Evolutionary conservation across 2,888 invertebrate species (phyloP), one percentile per base, ranked within the genome.

Genomic region (Epinotia bilunana): DNA sequence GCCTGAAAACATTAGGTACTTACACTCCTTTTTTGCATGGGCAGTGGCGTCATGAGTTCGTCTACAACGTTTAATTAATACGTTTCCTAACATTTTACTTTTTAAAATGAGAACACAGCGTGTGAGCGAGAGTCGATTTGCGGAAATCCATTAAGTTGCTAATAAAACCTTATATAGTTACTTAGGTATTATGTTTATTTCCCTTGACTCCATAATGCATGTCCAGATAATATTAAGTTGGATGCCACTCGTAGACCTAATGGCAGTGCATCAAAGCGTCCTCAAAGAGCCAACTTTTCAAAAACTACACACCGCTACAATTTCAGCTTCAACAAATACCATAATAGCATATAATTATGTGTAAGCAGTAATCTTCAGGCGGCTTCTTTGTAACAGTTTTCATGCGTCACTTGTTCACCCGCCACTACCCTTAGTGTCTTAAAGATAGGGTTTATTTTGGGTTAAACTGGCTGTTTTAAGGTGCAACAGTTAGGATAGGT

Each of bases 381-480:
- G 92, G 91, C 82, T 67, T 79, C 90, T 91, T 91, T 92, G 88
- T 86, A 70, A 23, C 53, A 33, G 33, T 20, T 58, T 43, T 61
- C 65, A 60, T 28, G 12, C 20, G 39, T 33, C 28, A 6, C 9
- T 39, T 39, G 28, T 73, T 16, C 49, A 23, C 9, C 23, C 39
- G 9, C 2, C n/a, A 13, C 9, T 20, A 18, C 13, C 6, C 63
- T 20, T 58, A 58, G 1, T 12, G 3, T 16, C 16, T 33, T 7
- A 9, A 18, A 18, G 49, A 70, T 71, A 74, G 20, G 4, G 70
- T 71, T 3, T 43, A 39, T 53, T 68, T 53, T 74, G 3, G 46
- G 3, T 23, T 64, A 23, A 6, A 13, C 4, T 6, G 4, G 2
- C 7, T 18, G 39, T 23, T n/a, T 23, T 53, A 6, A 53, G 53